Evolutionary conservation across 1,140 invertebrate species (phyloP), one percentile per base, ranked within the genome.

Genomic region (Leptinotarsa undecemlineata): DNA sequence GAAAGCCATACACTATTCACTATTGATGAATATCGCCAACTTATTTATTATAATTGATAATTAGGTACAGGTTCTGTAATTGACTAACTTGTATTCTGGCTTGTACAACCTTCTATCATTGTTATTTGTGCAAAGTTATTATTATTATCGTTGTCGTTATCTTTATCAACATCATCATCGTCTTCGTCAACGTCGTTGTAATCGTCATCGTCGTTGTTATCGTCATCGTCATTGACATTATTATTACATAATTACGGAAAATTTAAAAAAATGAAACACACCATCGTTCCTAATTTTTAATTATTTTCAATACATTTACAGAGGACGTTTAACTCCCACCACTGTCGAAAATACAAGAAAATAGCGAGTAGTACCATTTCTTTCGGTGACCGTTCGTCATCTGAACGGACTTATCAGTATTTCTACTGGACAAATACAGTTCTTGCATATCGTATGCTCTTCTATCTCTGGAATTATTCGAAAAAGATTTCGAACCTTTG

Each of bases 361-460:
- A 69, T 19, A 69, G 20, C 8, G n/a, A 48, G 19, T 48, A 48
- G 48, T 48, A 69, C 68, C 68, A 69, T 8, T 69, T 69, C 48
- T 69, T 69, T 11, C n/a, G 48, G 11, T 69, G n/a, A 17, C 19
- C 23, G 6, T 19, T 51, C 3, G 68, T 33, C 13, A 48, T 20
- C 20, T 48, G 68, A n/a, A 69, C 48, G 11, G 68, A n/a, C 33
- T 51, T 48, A 15, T 48, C 48, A 69, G 17, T 15, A 48, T 69
- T 69, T 19, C 48, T 3, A 19, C 23, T 42, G 20, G 5, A 69
- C n/a, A 69, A 48, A 19, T 33, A 68, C 21, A 68, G 19, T 42
- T 15, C 66, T 47, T 68, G 11, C 66, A 47, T 26, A 15, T 68
- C 66, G 21, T 26, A 68, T 3, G 21, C n/a, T 47, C n/a, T 68